Evolutionary conservation across 2,113 vertebrate species (phyloP), one percentile per base, ranked within the genome.

Genomic region (Oostethus manadensis): DNA sequence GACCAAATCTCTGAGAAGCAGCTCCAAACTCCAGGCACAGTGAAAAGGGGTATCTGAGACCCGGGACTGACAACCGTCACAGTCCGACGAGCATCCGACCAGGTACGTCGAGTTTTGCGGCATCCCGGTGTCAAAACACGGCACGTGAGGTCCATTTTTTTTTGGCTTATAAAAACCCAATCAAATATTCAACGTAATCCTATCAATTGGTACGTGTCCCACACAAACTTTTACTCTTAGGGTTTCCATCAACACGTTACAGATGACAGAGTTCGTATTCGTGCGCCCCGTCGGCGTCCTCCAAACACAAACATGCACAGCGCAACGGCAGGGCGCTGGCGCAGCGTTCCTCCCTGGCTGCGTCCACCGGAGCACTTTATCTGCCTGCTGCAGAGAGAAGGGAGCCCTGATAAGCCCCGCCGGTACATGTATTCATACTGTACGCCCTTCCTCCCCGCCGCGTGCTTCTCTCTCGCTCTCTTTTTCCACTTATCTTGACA

Each of bases 401-500:
- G 69, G 66, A 75, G 76, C 73, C 77, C 78, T 81, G 83, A 84
- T 80, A 78, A 80, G 81, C 78, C 74, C 71, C 20, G 60, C 20
- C 51, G 40, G 21, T 51, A 8, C 49, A 8, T 20, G 68, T 69
- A 57, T 71, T 56, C 76, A 60, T 71, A 26, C 14, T 73, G 23
- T n/a, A 33, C 49, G 51, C 55, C 49, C 72, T 65, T 62, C 50
- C 38, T 65, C 48, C 48, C 22, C 13, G 23, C 48, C 47, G 57
- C 50, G 60, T 59, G 62, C 18, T 18, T 58, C 67, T 61, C 68
- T 68, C 73, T 74, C n/a, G n/a, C 80, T 83, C 73, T 71, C 78
- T 71, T 83, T 79, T 81, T 73, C 76, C 82, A 81, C 81, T 87
- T 86, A 86, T 87, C 85, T 82, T 83, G 82, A 86, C 85, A 87